Conservation (phyloP, 2,113 vertebrate genomes). For the Takifugu flavidus region DNA sequence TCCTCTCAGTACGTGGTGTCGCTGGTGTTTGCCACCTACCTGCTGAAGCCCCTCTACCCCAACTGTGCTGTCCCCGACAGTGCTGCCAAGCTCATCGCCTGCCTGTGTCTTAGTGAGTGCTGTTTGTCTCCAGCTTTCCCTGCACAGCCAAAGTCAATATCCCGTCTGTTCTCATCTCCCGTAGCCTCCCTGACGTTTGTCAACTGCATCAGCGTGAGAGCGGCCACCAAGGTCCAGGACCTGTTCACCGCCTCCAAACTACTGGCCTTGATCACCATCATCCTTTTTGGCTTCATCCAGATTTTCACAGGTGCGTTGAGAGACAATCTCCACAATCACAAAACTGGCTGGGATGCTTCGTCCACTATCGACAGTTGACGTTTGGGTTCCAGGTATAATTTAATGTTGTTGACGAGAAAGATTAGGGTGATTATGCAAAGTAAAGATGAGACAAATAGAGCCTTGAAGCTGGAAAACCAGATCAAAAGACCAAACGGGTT, state of each 20-base stretch:
- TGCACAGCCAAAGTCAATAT: too few species aligned
- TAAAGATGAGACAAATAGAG: too few species aligned
- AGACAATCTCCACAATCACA: neutral
- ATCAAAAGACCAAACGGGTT: too few species aligned
- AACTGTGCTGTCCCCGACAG: conserved; percentile 60
- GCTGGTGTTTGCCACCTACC: conserved; percentile 75
- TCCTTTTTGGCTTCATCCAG: conserved; percentile 75
- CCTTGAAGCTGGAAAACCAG: too few species aligned
- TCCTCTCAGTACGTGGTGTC: conserved; percentile 77
- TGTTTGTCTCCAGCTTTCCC: too few species aligned
- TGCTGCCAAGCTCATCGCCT: conserved; percentile 73
- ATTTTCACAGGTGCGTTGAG: conserved; percentile 63
- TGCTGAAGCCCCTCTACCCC: conserved; percentile 74
- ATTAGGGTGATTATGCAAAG: too few species aligned
- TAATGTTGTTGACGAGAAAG: neutral
- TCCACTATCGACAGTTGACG: too few species aligned
- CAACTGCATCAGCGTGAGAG: conserved; percentile 75
- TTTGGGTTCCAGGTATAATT: neutral
- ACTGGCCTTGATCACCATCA: conserved; percentile 71
- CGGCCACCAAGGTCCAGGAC: conserved; percentile 76
- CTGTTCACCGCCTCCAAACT: conserved; percentile 74
- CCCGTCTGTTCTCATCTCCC: neutral
- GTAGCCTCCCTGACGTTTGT: conserved; percentile 72
- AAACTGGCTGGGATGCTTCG: neutral
- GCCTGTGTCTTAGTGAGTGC: conserved; percentile 73